Evolutionary conservation across 2,888 invertebrate species (phyloP), one percentile per base, ranked within the genome.

Genomic region (Keiferia lycopersicella): DNA sequence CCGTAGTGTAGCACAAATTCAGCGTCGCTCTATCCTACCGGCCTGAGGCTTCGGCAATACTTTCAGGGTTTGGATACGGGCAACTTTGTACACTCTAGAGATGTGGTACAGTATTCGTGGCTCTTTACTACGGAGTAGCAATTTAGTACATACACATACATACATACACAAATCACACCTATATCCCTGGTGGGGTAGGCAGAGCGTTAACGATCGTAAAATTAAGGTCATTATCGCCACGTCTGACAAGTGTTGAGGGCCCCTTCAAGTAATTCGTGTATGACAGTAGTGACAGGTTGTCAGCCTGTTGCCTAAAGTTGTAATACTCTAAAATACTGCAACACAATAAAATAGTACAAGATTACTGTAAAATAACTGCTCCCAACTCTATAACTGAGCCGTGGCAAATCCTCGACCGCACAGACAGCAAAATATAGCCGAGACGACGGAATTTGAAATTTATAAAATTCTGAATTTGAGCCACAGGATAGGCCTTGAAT

Each of bases 11-110:
- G n/a, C n/a, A n/a, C n/a, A n/a, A n/a, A n/a, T 79, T 79, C 72
- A 70, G 69, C 65, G 71, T 73, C 71, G 73, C 73, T 74, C 75
- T 72, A 77, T 77, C 73, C 30, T n/a, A 14, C 26, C 56, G 56
- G 34, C 56, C 56, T 11, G 56, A 71, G 70, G 67, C 71, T 71
- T 72, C 71, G 73, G 74, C 75, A 75, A 75, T 73, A 73, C 50
- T 72, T 69, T 71, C 71, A 61, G 61, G 61, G 50, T 73, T 73
- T 71, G 71, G 75, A 75, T 79, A 78, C 73, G 74, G 75, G 68
- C 74, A 81, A 80, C 76, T 80, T 80, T 38, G 16, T 18, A 2
- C 2, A 38, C 7, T 4, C n/a, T 58, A 39, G 58, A 2, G 58
- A 51, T 45, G 45, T 8, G 45, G 16, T n/a, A 16, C 0, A n/a